Evolutionary conservation across 2,888 invertebrate species (phyloP).

Genomic region (Apomyelois bistriatella): DNA sequence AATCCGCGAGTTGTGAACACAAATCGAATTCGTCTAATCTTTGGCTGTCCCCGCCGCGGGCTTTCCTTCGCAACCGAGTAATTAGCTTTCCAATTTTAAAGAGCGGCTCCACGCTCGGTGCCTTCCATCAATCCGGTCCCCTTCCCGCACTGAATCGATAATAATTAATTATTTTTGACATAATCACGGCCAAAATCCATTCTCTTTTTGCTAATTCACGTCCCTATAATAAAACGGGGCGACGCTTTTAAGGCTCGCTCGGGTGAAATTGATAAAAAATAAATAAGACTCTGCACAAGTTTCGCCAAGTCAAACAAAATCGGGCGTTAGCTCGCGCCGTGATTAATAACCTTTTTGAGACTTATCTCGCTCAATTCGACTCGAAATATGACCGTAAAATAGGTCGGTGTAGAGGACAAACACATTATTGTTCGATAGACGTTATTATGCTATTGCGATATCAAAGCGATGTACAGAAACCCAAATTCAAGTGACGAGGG

Average conservation of each 20-base stretch:
- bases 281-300: conserved; percentile 67
- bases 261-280: conserved; percentile 78
- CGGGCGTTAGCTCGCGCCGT: conserved; percentile 52
- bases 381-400: conserved; percentile 15
- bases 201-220: conserved; percentile 85
- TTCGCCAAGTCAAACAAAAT: conserved; percentile 72
- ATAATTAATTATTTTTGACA: conserved; percentile 87
- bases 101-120: conserved; percentile 53
- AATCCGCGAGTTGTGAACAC: conserved; percentile 13
- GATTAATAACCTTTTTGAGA: conserved; percentile 57
- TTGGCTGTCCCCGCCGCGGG: conserved; percentile 45
- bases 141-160: conserved; percentile 77
- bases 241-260: conserved; percentile 67
- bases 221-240: conserved; percentile 79
- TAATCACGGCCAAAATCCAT: conserved; percentile 83
- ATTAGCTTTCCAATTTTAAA: conserved; percentile 76
- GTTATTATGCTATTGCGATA: conserved; percentile 31
- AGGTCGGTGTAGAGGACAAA: conserved; percentile 7
- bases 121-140: conserved; percentile 69
- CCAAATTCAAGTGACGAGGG: conserved; percentile 66
- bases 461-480: conserved; percentile 42
- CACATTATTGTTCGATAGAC: conserved; percentile 22
- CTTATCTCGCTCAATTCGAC: conserved; percentile 27
- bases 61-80: conserved; percentile 52
- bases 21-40: conserved; percentile 43